Conservation (phyloP, 2,797 vertebrate genomes). For the Anguilla marmorata region DNA sequence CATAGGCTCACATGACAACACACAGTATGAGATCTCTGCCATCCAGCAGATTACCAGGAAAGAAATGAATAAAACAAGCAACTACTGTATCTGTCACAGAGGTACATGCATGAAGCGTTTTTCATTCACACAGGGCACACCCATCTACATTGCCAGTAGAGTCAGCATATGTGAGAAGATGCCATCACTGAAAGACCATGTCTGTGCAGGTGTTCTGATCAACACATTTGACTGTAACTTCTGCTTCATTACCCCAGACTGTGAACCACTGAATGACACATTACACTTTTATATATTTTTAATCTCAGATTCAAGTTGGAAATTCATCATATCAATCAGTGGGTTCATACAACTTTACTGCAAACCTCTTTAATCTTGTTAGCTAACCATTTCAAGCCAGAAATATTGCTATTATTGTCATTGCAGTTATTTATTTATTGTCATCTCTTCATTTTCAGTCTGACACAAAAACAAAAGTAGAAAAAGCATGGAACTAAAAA, state of each 20-base stretch:
- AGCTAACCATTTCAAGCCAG: background rate
- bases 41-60: background rate
- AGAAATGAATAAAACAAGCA: background rate
- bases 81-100: background rate
- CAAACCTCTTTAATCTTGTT: background rate
- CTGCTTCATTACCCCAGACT: background rate
- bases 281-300: background rate
- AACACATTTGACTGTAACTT: background rate
- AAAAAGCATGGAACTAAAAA: background rate
- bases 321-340: background rate
- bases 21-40: too few species aligned
- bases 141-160: background rate
- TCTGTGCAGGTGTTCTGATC: background rate
- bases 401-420: background rate
- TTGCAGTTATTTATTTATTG: background rate
- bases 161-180: background rate
- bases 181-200: background rate
- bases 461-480: background rate
- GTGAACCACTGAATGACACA: background rate
- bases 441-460: background rate
- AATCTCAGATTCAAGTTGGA: background rate
- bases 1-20: too few species aligned
- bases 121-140: background rate
- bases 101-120: background rate
- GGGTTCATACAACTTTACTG: background rate